Conservation (phyloP, 1,140 invertebrate genomes). For the Physella acuta region DNA sequence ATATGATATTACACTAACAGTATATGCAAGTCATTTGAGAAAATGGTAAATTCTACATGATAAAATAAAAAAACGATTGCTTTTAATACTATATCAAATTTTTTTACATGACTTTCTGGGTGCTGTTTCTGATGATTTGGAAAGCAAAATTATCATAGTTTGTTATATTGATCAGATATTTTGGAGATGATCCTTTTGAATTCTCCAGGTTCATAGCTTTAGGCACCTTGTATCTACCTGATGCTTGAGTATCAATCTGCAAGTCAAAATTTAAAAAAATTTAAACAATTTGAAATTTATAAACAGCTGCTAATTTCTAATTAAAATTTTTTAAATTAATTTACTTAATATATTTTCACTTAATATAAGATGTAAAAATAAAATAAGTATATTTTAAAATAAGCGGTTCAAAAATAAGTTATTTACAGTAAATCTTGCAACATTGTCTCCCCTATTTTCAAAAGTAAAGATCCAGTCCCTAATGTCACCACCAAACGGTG, state of each 20-base stretch:
- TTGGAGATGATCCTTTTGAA: slow-evolving; percentile 18
- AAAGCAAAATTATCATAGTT: slow-evolving; percentile 56
- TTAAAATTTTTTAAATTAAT: too few relatives aligned
- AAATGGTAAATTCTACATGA: too few relatives aligned
- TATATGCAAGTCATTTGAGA: too few relatives aligned
- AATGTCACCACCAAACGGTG: slow-evolving; percentile 17
- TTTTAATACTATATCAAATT: neutral
- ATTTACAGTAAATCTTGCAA: slow-evolving; percentile 1
- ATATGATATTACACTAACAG: too few relatives aligned
- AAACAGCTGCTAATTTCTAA: too few relatives aligned
- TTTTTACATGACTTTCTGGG: slow-evolving; percentile 48
- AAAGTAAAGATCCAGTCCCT: neutral
- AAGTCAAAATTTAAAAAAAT: too few relatives aligned
- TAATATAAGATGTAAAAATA: too few relatives aligned
- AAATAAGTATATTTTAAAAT: neutral
- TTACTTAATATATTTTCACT: too few relatives aligned
- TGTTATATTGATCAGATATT: slow-evolving; percentile 45
- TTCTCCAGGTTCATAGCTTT: slow-evolving; percentile 30
- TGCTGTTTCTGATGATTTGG: slow-evolving; percentile 51
- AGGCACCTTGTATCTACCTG: slow-evolving; percentile 45
- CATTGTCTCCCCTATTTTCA: slow-evolving; percentile 12
- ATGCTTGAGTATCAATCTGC: slow-evolving; percentile 15
- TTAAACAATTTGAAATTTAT: too few relatives aligned
- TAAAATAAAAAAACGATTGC: too few relatives aligned
- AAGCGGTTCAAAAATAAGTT: neutral